phyloP scores from a whole-genome alignment of 2,888 invertebrate genomes.

The Brachynemurus nebulosus region DNA sequence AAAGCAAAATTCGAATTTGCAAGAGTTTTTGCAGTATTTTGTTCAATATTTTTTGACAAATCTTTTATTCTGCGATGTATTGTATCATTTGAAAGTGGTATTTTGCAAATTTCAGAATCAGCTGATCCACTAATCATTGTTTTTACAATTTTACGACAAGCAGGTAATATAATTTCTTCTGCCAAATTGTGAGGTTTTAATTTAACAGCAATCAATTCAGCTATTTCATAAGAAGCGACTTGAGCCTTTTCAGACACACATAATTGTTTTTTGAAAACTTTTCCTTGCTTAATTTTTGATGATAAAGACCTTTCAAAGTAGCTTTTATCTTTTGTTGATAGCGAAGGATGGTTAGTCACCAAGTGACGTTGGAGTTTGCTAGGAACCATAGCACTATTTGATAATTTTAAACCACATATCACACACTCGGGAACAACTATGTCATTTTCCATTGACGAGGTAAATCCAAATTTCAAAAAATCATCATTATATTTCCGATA shows the following conservation, averaged over 20 bases:
- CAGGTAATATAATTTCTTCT: no score
- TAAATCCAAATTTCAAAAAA: not conserved
- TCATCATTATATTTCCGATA: slow-evolving; percentile 9
- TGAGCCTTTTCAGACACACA: no score
- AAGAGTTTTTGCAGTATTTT: slow-evolving; percentile 8
- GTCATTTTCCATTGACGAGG: not conserved
- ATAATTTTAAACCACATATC: slow-evolving; percentile 3
- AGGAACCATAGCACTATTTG: slow-evolving; percentile 15
- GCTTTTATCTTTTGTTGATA: slow-evolving; percentile 14
- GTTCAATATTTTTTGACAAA: slow-evolving; percentile 6
- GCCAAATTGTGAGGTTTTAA: no score
- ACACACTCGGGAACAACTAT: not conserved
- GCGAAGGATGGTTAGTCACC: slow-evolving; percentile 14
- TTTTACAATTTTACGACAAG: no score
- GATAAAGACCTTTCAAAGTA: slow-evolving; percentile 10
- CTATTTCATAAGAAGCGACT: no score
- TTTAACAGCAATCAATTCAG: no score
- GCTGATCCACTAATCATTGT: no score
- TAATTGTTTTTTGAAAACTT: slow-evolving; percentile 10
- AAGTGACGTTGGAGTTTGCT: slow-evolving; percentile 16
- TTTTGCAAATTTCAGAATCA: no score
- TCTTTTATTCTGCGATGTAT: no score
- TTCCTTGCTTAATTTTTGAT: slow-evolving; percentile 9
- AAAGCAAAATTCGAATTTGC: slow-evolving; percentile 9
- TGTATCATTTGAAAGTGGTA: no score